phyloP scores from a whole-genome alignment of 2,888 invertebrate genomes.

The Tupiocoris notatus region DNA sequence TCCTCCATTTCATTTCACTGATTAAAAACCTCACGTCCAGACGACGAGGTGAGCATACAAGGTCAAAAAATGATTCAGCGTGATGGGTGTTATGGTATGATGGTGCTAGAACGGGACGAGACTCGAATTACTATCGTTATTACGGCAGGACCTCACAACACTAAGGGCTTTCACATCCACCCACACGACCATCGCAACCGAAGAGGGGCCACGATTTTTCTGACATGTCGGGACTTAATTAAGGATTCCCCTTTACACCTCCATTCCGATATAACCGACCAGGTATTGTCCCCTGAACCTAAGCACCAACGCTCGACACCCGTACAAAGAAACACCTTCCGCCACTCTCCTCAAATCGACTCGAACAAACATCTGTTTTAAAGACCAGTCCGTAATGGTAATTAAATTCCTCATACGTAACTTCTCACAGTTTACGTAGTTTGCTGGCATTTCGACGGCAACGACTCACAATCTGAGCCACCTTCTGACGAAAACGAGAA shows the following conservation, averaged over 20 bases:
- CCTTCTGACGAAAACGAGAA: neutral
- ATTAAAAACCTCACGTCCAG: neutral
- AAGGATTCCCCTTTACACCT: too few relatives aligned
- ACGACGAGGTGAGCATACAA: neutral
- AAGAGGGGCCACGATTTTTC: neutral
- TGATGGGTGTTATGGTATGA: neutral
- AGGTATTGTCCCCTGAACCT: too few relatives aligned
- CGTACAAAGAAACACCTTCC: too few relatives aligned
- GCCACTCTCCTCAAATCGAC: too few relatives aligned
- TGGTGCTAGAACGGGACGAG: neutral
- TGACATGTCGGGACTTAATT: neutral
- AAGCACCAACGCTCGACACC: too few relatives aligned
- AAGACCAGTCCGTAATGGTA: neutral
- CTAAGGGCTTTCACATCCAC: neutral
- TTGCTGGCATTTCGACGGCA: neutral
- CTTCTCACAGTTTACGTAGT: neutral
- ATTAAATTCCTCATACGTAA: neutral
- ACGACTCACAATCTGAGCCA: neutral
- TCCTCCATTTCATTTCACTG: neutral
- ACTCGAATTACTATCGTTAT: neutral
- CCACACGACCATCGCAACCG: neutral
- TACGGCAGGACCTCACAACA: neutral
- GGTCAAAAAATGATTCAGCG: neutral
- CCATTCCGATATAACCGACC: too few relatives aligned
- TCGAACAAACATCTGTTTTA: neutral